These are phyloP conservation scores for Apodemia hepburni DNA, from an alignment of 2,888 invertebrate species.

Conservation along the genomic window DNA sequence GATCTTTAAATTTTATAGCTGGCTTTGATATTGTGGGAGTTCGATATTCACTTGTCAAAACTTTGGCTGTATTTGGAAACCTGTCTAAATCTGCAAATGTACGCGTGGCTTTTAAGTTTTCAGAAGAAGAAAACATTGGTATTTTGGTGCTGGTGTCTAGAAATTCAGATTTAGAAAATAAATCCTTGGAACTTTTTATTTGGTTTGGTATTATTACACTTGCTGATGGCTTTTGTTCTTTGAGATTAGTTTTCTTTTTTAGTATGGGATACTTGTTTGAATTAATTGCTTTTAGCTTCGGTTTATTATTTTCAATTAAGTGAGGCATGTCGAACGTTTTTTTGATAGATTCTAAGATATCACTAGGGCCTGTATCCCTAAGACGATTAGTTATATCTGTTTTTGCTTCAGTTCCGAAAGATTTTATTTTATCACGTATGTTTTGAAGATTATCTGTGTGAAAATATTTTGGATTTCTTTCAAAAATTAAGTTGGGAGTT, in stretches of 20 bases:
- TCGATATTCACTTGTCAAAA: not conserved
- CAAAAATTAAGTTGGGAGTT: conserved; percentile 1
- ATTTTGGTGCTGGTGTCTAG: not conserved
- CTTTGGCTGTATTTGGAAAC: not conserved
- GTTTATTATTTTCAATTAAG: not conserved
- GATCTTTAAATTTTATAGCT: not conserved
- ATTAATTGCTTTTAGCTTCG: not conserved
- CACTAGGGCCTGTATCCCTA: not conserved
- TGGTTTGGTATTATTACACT: not conserved
- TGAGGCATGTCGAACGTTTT: not conserved
- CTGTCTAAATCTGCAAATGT: not conserved
- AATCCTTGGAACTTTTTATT: not conserved
- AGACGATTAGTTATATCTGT: not conserved
- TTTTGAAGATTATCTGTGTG: not conserved
- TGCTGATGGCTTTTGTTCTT: conserved; percentile 3
- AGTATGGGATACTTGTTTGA: not conserved
- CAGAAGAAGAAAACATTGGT: not conserved
- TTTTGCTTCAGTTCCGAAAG: conserved; percentile 4
- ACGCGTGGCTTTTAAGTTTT: not conserved
- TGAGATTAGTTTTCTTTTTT: not conserved
- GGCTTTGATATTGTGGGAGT: not conserved
- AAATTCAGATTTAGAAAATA: not conserved
- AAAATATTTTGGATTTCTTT: not conserved
- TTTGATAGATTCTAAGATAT: conserved; percentile 2
- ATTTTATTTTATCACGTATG: not conserved